phyloP scores from a whole-genome alignment of 2,113 vertebrate species.

The Synodontis membranacea region DNA sequence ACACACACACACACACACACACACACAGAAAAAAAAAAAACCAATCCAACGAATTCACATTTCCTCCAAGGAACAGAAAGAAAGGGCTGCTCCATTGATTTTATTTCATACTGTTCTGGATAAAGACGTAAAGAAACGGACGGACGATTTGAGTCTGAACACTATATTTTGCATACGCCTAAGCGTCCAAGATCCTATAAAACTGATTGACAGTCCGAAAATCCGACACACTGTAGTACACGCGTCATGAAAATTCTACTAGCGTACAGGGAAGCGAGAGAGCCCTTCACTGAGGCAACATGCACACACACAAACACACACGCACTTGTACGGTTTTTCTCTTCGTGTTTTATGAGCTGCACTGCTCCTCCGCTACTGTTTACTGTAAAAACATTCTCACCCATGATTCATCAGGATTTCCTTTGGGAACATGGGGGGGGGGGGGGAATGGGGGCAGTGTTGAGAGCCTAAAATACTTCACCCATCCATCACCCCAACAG shows the following conservation, averaged over 20 bases:
- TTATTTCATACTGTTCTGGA: not conserved
- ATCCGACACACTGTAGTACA: conserved; percentile 33
- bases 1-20: too few relatives aligned
- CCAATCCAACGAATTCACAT: not conserved
- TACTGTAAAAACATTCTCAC: conserved; percentile 57
- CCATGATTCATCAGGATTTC: conserved; percentile 48
- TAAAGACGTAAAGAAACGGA: not conserved
- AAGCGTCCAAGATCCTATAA: conserved; percentile 1
- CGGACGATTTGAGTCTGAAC: not conserved
- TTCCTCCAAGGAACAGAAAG: not conserved
- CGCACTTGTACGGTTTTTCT: conserved; percentile 18
- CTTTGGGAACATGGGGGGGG: conserved; percentile 28
- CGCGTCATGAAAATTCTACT: conserved; percentile 29
- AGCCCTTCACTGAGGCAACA: not conserved
- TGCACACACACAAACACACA: conserved; percentile 32
- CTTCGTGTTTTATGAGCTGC: conserved; percentile 45
- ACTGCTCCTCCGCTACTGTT: conserved; percentile 38
- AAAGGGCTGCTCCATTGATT: not conserved
- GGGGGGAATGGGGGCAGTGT: too few relatives aligned
- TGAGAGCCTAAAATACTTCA: conserved; percentile 42
- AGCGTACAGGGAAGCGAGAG: not conserved
- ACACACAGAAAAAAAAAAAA: not conserved
- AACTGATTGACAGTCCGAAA: conserved; percentile 22
- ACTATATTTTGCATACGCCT: not conserved
- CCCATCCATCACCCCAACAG: conserved; percentile 33